Percentiles rank a stretch among this genome's conserved stretches.
Conservation (phyloP, 2,888 invertebrate species). For the Eustalomyia histrio region DNA sequence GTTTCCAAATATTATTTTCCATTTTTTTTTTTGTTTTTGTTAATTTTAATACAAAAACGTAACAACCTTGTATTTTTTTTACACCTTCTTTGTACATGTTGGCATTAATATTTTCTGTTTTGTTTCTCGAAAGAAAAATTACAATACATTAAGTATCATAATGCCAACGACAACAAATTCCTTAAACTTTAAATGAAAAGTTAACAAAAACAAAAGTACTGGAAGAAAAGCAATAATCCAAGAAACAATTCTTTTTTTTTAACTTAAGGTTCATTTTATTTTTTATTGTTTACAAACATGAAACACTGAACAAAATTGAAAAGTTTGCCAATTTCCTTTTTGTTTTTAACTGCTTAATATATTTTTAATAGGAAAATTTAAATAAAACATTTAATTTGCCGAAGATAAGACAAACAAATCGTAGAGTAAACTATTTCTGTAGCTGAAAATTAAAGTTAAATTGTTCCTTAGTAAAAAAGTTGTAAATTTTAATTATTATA, state of each 20-base stretch:
- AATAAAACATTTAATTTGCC: too few species aligned
- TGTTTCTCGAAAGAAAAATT: neutral
- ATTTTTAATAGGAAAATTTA: too few species aligned
- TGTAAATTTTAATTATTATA: too few species aligned
- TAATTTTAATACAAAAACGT: neutral
- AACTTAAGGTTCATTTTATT: neutral
- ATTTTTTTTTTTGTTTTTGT: too few species aligned
- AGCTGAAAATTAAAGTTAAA: too few species aligned
- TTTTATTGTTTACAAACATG: neutral
- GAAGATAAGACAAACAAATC: too few species aligned
- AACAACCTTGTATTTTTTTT: neutral
- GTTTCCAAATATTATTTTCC: neutral
- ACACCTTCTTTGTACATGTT: neutral
- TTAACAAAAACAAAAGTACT: neutral
- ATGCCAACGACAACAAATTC: neutral
- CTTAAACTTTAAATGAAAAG: conserved; percentile 1
- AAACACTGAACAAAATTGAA: neutral
- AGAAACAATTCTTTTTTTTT: neutral
- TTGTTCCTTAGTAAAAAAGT: too few species aligned
- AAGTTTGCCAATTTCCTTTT: too few species aligned
- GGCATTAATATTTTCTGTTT: neutral
- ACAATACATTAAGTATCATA: neutral
- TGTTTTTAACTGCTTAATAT: too few species aligned
- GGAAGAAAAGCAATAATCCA: conserved; percentile 3
- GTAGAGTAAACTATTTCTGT: too few species aligned